Percentiles rank a stretch among this genome's conserved stretches.
Conservation (phyloP, 2,888 invertebrate species). For the Melieria crassipennis region DNA sequence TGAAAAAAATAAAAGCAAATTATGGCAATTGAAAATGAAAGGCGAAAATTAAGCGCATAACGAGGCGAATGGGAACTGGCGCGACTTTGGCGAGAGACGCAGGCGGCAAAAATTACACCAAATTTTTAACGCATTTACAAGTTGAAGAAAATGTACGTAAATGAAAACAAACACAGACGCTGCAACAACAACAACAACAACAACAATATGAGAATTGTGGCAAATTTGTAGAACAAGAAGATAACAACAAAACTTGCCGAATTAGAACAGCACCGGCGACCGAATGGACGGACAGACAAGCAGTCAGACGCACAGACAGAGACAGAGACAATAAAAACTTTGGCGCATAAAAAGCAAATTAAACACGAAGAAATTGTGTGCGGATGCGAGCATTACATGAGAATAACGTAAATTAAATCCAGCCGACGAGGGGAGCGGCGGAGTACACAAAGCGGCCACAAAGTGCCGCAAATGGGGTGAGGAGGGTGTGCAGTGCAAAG, state of each 20-base stretch:
- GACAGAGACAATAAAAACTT: slow-evolving; percentile 34
- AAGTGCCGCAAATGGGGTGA: background rate
- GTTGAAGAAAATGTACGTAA: slow-evolving; percentile 19
- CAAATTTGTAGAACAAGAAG: background rate
- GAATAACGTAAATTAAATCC: slow-evolving; percentile 34
- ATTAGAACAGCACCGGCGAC: slow-evolving; percentile 13
- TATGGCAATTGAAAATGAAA: slow-evolving; percentile 62
- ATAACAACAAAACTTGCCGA: background rate
- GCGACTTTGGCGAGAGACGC: slow-evolving; percentile 1
- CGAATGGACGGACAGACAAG: slow-evolving; percentile 17
- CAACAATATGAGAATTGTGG: background rate
- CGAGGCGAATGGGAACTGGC: slow-evolving; percentile 42
- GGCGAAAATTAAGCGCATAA: slow-evolving; percentile 59
- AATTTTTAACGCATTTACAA: slow-evolving; percentile 35
- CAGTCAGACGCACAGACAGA: slow-evolving; percentile 19
- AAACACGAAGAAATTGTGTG: slow-evolving; percentile 33
- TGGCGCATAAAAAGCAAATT: slow-evolving; percentile 38
- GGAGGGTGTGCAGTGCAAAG: background rate
- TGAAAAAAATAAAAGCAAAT: slow-evolving; percentile 57
- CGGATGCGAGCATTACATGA: slow-evolving; percentile 34
- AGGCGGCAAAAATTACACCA: slow-evolving; percentile 30
- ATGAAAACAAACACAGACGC: slow-evolving; percentile 21
- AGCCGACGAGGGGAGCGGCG: slow-evolving; percentile 10
- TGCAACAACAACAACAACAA: background rate
- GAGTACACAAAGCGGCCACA: background rate